Percentiles rank a stretch among this genome's conserved stretches.
phyloP scores from a whole-genome alignment of 2,888 invertebrate species.

The Trichopoda pennipes region DNA sequence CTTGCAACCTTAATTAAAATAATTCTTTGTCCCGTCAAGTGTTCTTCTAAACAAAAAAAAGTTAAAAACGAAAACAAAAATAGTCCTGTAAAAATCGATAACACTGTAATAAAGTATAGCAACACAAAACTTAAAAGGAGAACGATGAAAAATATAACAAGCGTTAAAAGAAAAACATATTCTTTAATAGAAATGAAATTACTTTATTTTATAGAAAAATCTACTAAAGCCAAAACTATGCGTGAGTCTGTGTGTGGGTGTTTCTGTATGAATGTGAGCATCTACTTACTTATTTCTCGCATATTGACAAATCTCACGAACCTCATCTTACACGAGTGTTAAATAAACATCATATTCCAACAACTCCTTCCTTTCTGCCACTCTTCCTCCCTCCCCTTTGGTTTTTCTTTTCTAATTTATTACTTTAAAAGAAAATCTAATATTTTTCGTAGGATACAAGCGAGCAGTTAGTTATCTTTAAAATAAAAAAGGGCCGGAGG shows the following conservation, averaged over 20 bases:
- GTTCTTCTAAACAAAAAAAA: not conserved
- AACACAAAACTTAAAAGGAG: too few species aligned
- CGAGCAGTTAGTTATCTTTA: not conserved
- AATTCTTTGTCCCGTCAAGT: not conserved
- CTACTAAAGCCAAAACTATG: too few species aligned
- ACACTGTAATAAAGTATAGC: not conserved
- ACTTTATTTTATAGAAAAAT: too few species aligned
- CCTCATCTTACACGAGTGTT: conserved; percentile 39
- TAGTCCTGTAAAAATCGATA: conserved; percentile 42
- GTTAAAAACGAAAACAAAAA: not conserved
- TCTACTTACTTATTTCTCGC: not conserved
- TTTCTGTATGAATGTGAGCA: too few species aligned
- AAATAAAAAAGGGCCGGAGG: too few species aligned
- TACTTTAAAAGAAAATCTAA: conserved; percentile 2
- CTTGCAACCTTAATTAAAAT: too few species aligned
- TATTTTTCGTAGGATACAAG: conserved; percentile 9
- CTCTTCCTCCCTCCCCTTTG: not conserved
- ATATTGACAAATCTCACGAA: conserved; percentile 50
- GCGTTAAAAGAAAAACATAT: too few species aligned
- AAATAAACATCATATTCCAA: conserved; percentile 43
- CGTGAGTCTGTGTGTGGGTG: too few species aligned
- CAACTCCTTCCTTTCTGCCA: not conserved
- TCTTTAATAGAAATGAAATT: too few species aligned
- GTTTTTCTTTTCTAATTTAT: not conserved
- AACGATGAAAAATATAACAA: too few species aligned